Base-by-base conservation (phyloP, 2,888 invertebrate species). In the Pimpla rufipes region DNA sequence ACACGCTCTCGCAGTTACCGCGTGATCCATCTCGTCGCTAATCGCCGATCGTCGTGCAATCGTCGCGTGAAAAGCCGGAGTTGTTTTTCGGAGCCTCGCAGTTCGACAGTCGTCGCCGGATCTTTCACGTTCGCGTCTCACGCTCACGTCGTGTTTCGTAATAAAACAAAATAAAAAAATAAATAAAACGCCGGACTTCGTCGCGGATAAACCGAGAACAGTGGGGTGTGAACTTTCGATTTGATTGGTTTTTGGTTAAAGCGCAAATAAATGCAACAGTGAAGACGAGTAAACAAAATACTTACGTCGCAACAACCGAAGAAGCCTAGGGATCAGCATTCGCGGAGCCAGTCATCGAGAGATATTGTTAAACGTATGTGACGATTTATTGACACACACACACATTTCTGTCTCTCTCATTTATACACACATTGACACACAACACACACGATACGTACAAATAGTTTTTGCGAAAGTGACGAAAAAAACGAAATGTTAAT, bases 311-410 rank as follows among this genome's bases (percentile, higher is more conserved):
- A 57, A 11, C 23, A 21, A 18, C 35, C 59, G 73, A 11, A 52
- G 50, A 29, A 45, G 42, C 52, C 55, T n/a, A 66, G 66, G 75
- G 50, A 75, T 66, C 75, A 52, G 16, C 66, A 42, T 67, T 66
- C 42, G 59, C 59, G 21, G 55, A 66, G 76, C 64, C 64, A 75
- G 42, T 45, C 66, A 13, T 11, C 57, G 59, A 45, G 73, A 73
- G 29, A 42, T 29, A 68, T 37, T 59, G 45, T 73, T 57, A 47
- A 73, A 73, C 73, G 73, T 73, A 73, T 47, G 73, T 73, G 73
- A 45, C 45, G 45, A 59, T 45, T 62, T 59, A 52, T 73, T 57
- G 23, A 45, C 45, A 42, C 11, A 29, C n/a, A n/a, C n/a, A n/a
- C n/a, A 23, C 35, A n/a, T 0, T 8, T 47, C 18, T 5, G 29